Conservation (phyloP, 2,113 vertebrate species). For the Bathybates hornii region DNA sequence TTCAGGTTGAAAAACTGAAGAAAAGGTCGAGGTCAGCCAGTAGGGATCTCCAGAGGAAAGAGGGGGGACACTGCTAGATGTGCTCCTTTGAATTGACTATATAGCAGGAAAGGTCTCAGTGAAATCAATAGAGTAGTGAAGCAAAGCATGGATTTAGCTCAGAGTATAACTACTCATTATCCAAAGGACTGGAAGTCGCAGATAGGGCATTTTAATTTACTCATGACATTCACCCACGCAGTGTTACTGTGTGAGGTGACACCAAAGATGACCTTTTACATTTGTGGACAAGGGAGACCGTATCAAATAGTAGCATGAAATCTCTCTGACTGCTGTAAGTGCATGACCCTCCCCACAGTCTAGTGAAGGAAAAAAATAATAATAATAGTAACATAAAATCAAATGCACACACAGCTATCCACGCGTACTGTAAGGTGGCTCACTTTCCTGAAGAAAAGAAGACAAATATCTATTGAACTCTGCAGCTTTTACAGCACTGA, state of each 20-base stretch:
- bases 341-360: not conserved
- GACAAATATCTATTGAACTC: slow-evolving; percentile 35
- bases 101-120: slow-evolving; percentile 38
- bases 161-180: slow-evolving; percentile 60
- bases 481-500: slow-evolving; percentile 6
- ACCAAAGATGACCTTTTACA: slow-evolving; percentile 64
- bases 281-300: slow-evolving; percentile 49
- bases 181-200: slow-evolving; percentile 64
- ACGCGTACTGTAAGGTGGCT: slow-evolving; percentile 13
- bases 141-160: slow-evolving; percentile 59
- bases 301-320: slow-evolving; percentile 15
- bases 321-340: slow-evolving; percentile 32
- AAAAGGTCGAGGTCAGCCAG: slow-evolving; percentile 31
- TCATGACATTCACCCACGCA: slow-evolving; percentile 61
- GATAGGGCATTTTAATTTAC: slow-evolving; percentile 71
- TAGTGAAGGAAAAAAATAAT: not conserved
- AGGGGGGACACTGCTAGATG: slow-evolving; percentile 9
- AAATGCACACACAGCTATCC: slow-evolving; percentile 8
- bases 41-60: slow-evolving; percentile 18
- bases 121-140: slow-evolving; percentile 65
- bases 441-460: slow-evolving; percentile 4
- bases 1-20: slow-evolving; percentile 7
- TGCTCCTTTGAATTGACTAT: slow-evolving; percentile 36
- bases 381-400: not conserved
- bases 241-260: slow-evolving; percentile 31